These are phyloP conservation scores for Neolamprologus longior DNA, from an alignment of 2,113 vertebrate genomes.

Conservation along the genomic window DNA sequence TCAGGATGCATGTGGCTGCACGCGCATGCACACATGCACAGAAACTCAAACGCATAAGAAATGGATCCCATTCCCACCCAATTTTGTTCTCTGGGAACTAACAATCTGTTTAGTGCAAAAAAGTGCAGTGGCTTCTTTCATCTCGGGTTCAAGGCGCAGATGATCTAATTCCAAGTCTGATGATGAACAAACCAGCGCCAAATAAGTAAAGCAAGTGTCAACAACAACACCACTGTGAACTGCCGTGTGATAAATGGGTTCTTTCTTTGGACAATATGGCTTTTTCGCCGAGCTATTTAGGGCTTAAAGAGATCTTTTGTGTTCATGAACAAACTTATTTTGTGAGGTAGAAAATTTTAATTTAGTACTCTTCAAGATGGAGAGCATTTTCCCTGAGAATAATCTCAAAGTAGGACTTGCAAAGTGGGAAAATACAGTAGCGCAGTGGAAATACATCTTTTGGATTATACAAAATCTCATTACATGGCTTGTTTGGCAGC, in stretches of 20 bases:
- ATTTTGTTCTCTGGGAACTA: slow-evolving; percentile 35
- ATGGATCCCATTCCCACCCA: slow-evolving; percentile 27
- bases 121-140: slow-evolving; percentile 41
- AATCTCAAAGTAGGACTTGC: background rate
- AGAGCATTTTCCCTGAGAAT: slow-evolving; percentile 22
- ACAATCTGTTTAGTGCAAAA: slow-evolving; percentile 40
- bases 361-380: slow-evolving; percentile 11
- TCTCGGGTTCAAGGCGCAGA: slow-evolving; percentile 35
- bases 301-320: slow-evolving; percentile 43
- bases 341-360: slow-evolving; percentile 21
- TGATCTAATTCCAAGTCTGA: slow-evolving; percentile 56
- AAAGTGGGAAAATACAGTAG: background rate
- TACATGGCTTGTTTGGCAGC: background rate
- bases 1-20: slow-evolving; percentile 9
- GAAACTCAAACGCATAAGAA: background rate
- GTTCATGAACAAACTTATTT: slow-evolving; percentile 22
- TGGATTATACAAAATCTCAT: background rate
- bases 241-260: slow-evolving; percentile 22
- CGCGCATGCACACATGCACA: background rate
- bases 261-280: slow-evolving; percentile 43
- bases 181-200: slow-evolving; percentile 35
- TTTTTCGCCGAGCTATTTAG: slow-evolving; percentile 21
- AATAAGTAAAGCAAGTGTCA: slow-evolving; percentile 46
- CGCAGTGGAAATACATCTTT: background rate
- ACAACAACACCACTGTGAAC: slow-evolving; percentile 42